Conservation (phyloP, 2,797 vertebrate species). For the Poeciliopsis gracilis region DNA sequence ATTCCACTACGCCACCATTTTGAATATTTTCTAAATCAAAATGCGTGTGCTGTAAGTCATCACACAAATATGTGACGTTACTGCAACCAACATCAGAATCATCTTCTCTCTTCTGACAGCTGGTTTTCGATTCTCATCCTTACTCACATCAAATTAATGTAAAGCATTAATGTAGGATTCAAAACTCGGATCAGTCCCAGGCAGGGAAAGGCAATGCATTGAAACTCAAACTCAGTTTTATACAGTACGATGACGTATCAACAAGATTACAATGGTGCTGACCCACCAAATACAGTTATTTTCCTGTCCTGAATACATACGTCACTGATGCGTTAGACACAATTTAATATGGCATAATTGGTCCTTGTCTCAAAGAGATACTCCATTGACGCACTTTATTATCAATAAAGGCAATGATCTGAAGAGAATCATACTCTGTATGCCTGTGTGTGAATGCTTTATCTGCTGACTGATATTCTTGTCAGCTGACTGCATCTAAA, state of each 20-base stretch:
- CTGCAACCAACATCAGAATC: too few relatives aligned
- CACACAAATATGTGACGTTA: too few relatives aligned
- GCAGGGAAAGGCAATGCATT: not conserved
- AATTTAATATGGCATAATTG: not conserved
- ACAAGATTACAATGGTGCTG: not conserved
- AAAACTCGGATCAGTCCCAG: not conserved
- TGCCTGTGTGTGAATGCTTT: not conserved
- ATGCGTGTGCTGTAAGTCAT: too few relatives aligned
- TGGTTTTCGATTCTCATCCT: too few relatives aligned
- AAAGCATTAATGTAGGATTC: not conserved
- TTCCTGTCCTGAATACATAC: not conserved
- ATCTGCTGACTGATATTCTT: not conserved
- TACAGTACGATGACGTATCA: not conserved
- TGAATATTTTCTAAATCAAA: too few relatives aligned
- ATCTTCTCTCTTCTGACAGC: too few relatives aligned
- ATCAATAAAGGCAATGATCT: not conserved
- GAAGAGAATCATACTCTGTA: not conserved
- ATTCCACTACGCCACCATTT: too few relatives aligned
- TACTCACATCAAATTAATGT: too few relatives aligned
- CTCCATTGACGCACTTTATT: not conserved
- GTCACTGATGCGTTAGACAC: not conserved
- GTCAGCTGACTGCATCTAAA: not conserved
- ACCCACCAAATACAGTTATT: not conserved
- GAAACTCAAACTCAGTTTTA: not conserved
- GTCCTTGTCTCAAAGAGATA: not conserved